Percentiles rank a stretch among this genome's conserved stretches.
phyloP scores from a whole-genome alignment of 64 coral and sea anemone genomes.

The Astreopora myriophthalma region DNA sequence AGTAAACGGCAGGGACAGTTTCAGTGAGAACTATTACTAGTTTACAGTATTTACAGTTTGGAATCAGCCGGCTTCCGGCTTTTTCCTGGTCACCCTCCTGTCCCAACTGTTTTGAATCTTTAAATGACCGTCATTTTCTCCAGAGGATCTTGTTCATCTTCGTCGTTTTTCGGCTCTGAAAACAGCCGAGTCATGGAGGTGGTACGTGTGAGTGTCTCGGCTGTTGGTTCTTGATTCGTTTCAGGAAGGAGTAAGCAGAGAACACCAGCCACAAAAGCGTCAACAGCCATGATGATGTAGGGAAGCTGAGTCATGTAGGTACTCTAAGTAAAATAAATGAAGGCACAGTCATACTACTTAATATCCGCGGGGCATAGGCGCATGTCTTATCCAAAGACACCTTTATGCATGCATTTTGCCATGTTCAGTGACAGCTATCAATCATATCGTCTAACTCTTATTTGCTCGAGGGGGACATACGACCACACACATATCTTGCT shows the following conservation, averaged over 20 bases:
- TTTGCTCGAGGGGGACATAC: too few relatives aligned
- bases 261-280: slow-evolving; percentile 89
- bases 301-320: slow-evolving; percentile 61
- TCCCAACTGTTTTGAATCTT: neutral
- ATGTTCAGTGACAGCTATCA: too few relatives aligned
- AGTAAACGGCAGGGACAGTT: too few relatives aligned
- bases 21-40: too few relatives aligned
- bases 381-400: too few relatives aligned
- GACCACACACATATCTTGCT: too few relatives aligned
- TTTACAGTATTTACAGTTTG: too few relatives aligned
- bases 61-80: too few relatives aligned
- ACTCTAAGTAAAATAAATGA: slow-evolving; percentile 25
- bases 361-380: neutral
- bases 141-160: slow-evolving; percentile 16
- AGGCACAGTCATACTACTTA: neutral
- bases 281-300: slow-evolving; percentile 86
- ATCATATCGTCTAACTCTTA: too few relatives aligned
- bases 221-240: slow-evolving; percentile 82
- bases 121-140: slow-evolving; percentile 14
- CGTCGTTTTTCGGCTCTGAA: neutral
- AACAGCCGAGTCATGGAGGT: neutral
- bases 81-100: too few relatives aligned
- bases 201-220: slow-evolving; percentile 69
- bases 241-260: slow-evolving; percentile 86
- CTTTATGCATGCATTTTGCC: too few relatives aligned